phyloP scores from a whole-genome alignment of 2,797 vertebrate genomes.

The Enteromius fasciolatus region DNA sequence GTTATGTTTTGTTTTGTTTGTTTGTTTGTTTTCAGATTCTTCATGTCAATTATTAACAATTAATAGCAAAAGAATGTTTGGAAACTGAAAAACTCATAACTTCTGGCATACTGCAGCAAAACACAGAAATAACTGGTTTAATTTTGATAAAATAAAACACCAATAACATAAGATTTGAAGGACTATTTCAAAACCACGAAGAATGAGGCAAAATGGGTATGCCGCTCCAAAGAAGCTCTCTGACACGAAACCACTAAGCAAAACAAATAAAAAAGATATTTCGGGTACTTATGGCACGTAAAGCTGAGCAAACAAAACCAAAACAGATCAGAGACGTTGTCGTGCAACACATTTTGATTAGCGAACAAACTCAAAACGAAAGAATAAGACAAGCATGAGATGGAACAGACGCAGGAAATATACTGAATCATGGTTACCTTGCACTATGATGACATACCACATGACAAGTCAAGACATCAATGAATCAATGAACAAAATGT shows the following conservation, averaged over 20 bases:
- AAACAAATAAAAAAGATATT: not conserved
- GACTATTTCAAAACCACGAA: not conserved
- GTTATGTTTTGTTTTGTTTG: too few species aligned
- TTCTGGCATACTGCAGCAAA: not conserved
- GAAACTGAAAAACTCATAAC: not conserved
- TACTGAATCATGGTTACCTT: slow-evolving; percentile 49
- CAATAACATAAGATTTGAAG: not conserved
- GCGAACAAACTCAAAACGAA: not conserved
- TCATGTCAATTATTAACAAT: not conserved
- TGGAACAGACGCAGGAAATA: not conserved
- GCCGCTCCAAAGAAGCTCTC: not conserved
- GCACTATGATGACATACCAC: slow-evolving; percentile 36
- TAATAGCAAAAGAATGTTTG: not conserved
- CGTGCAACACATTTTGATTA: too few species aligned
- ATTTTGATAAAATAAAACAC: too few species aligned
- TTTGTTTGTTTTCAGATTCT: not conserved
- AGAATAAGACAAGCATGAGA: not conserved
- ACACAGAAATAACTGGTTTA: not conserved
- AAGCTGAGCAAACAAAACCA: not conserved
- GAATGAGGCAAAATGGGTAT: accelerated
- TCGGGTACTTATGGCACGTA: too few species aligned
- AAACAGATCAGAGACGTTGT: not conserved
- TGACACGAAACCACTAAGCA: not conserved
- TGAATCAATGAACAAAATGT: not conserved
- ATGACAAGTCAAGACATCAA: slow-evolving; percentile 44